Conservation (phyloP, 64 coral and sea anemone genomes). For the Pachyseris speciosa region DNA sequence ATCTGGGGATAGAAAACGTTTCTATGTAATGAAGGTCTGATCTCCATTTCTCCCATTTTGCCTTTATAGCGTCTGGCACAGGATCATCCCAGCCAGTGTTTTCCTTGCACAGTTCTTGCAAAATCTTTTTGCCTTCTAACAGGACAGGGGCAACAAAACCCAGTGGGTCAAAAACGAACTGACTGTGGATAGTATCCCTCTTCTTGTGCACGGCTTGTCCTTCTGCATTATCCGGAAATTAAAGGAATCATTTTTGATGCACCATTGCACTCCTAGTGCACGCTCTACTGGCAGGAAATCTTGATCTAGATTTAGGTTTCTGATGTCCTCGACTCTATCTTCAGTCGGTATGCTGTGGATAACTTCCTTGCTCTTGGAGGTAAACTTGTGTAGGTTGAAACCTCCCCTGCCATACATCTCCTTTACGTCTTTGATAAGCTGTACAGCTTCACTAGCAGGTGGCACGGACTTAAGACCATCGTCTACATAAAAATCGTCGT, state of each 20-base stretch:
- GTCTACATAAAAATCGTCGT: too few relatives aligned
- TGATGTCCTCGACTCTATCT: background rate
- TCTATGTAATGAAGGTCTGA: background rate
- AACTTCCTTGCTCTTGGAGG: background rate
- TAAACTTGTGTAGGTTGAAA: background rate
- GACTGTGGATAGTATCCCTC: background rate
- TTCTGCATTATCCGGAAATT: background rate
- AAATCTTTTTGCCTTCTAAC: background rate
- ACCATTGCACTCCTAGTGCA: background rate
- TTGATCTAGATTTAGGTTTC: background rate
- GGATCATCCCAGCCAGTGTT: background rate
- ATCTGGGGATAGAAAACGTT: background rate
- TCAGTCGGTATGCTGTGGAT: background rate
- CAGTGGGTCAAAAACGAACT: background rate
- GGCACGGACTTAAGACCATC: too few relatives aligned
- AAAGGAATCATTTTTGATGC: background rate
- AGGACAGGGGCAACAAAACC: background rate
- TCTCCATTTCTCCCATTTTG: background rate
- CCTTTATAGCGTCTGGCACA: background rate
- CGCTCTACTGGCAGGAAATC: background rate
- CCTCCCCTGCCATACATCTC: background rate
- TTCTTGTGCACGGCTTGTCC: background rate
- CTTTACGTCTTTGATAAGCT: background rate
- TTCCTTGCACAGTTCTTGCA: background rate
- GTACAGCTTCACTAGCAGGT: too few relatives aligned